Percentiles rank a stretch among this genome's conserved stretches.
Evolutionary conservation across 2,113 vertebrate species (phyloP).

Genomic region (Echinops telfairi): DNA sequence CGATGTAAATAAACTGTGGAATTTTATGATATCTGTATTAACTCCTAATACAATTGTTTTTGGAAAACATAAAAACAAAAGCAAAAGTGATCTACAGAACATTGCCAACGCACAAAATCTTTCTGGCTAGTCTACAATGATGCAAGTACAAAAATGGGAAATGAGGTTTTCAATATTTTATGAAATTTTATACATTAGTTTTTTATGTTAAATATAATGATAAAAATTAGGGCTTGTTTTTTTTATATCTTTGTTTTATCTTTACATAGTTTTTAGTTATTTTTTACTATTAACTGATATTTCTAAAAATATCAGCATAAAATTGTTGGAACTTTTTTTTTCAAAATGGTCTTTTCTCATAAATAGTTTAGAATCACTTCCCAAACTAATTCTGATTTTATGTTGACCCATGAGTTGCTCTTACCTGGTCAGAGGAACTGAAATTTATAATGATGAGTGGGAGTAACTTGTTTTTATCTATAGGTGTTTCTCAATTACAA

Average conservation of each 20-base stretch:
- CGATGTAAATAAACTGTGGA: too few relatives aligned
- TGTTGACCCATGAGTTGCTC: background rate
- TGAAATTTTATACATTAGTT: background rate
- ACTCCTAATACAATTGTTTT: too few relatives aligned
- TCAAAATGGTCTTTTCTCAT: background rate
- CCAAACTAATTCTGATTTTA: background rate
- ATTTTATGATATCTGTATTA: too few relatives aligned
- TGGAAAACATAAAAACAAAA: too few relatives aligned
- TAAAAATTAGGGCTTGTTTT: too few relatives aligned
- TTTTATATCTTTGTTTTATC: too few relatives aligned
- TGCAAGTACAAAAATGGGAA: background rate
- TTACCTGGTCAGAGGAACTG: background rate
- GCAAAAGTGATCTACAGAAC: too few relatives aligned
- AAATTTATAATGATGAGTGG: background rate
- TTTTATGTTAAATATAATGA: background rate
- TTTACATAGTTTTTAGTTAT: too few relatives aligned
- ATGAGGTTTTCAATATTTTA: background rate
- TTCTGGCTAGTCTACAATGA: background rate
- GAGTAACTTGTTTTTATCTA: background rate
- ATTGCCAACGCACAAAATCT: background rate
- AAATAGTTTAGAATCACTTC: background rate
- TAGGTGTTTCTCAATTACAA: background rate
- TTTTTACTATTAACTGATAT: too few relatives aligned
- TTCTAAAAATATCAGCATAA: background rate
- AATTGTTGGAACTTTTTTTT: background rate